Conservation (phyloP, 2,797 vertebrate species). For the Pterois miles region DNA sequence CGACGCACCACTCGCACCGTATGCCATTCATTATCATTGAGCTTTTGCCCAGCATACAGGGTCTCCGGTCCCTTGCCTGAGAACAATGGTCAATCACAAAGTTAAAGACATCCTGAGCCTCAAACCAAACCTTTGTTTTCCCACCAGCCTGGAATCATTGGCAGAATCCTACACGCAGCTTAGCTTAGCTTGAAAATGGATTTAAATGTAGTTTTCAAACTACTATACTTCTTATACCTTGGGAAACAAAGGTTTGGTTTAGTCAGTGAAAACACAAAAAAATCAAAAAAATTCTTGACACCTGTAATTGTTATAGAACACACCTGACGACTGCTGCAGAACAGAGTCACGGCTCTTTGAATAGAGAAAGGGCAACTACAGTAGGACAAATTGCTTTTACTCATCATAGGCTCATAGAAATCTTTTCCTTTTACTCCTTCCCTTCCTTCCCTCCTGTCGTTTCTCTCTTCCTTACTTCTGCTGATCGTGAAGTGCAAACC, state of each 20-base stretch:
- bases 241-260: conserved; percentile 80
- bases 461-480: not conserved
- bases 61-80: conserved; percentile 99
- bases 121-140: conserved; percentile 83
- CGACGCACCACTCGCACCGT: conserved; percentile 96
- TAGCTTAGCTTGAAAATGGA: not conserved
- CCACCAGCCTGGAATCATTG: conserved; percentile 10
- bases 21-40: conserved; percentile 99
- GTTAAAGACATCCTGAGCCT: conserved; percentile 83
- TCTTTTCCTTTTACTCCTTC: conserved; percentile 19
- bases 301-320: conserved; percentile 23
- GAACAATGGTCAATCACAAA: conserved; percentile 85
- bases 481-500: not conserved
- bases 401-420: conserved; percentile 64
- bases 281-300: conserved; percentile 21
- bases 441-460: not conserved
- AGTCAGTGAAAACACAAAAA: conserved; percentile 52
- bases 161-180: not conserved
- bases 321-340: conserved; percentile 5
- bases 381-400: conserved; percentile 68
- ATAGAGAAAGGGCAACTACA: not conserved
- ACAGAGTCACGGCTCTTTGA: not conserved
- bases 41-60: conserved; percentile 98
- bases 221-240: conserved; percentile 1
- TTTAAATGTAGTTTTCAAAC: not conserved